Evolutionary conservation across 2,797 vertebrate genomes (phyloP), one percentile per base, ranked within the genome.

Genomic region (Gymnothorax reevesii): DNA sequence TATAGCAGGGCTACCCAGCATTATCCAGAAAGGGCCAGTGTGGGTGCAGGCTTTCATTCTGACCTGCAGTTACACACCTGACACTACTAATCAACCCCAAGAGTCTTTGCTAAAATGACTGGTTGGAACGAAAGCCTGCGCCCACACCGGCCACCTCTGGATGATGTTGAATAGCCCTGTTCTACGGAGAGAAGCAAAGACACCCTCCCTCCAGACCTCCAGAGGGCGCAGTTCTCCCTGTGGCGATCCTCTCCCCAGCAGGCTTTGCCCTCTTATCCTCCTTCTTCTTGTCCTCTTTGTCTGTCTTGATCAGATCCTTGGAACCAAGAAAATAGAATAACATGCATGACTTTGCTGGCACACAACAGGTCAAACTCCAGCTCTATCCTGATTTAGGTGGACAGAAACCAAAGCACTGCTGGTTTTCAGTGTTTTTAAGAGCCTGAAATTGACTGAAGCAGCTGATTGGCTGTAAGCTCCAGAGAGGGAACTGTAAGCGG

Each of bases 141-240:
- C 33, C 33, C 33, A 42, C 33, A 42, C 33, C 33, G 33, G 33
- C 33, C 33, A 1, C 33, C 33, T 42, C 33, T 42, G n/a, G n/a
- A n/a, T n/a, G 33, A 42, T 42, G 33, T 2, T 42, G 33, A 42
- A 42, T 42, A 42, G 33, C 33, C 33, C 33, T 42, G 33, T 42
- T 42, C 33, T 42, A 42, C 2, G 33, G 33, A 42, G 33, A 42
- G 33, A 42, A 42, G 33, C 33, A 42, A 42, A 42, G 33, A 2
- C 33, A 42, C 33, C 86, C 20, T n/a, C 62, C 20, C 77, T 0
- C 0, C 0, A 87, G 87, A 96, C 96, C 95, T 95, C 93, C 94
- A 49, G 88, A 83, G 85, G 88, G 25, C 0, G 69, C 0, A 0
- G 80, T 91, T 89, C 92, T 96, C 87, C 2, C 22, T 66, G 5